A percentile compares a stretch with the other conserved stretches of the same genome.
Conservation (phyloP, 2,888 invertebrate species). For the Sminthurides aquaticus region DNA sequence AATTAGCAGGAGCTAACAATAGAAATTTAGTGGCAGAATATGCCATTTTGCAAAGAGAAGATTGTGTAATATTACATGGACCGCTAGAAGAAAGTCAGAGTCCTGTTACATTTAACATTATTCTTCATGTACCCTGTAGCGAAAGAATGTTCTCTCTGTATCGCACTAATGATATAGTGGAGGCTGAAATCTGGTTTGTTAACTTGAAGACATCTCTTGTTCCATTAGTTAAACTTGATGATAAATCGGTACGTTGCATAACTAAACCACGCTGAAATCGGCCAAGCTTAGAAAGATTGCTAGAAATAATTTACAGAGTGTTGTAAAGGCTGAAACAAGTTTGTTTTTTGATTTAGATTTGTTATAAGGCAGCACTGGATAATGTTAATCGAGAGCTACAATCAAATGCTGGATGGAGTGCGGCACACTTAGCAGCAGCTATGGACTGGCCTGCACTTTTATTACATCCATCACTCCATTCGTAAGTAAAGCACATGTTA, state of each 20-base stretch:
- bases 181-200: slow-evolving; percentile 29
- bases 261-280: neutral
- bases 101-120: slow-evolving; percentile 28
- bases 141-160: slow-evolving; percentile 35
- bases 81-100: slow-evolving; percentile 15
- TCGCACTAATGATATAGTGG: slow-evolving; percentile 21
- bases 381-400: slow-evolving; percentile 23
- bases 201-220: slow-evolving; percentile 32
- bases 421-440: slow-evolving; percentile 33
- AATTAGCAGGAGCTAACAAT: slow-evolving; percentile 3
- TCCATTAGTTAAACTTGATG: slow-evolving; percentile 24
- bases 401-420: slow-evolving; percentile 30
- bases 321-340: too few species aligned
- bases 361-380: slow-evolving; percentile 27
- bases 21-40: slow-evolving; percentile 24
- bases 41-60: slow-evolving; percentile 23
- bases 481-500: neutral
- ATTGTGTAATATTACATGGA: slow-evolving; percentile 32
- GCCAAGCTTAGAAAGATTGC: neutral
- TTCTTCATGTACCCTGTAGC: slow-evolving; percentile 31
- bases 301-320: slow-evolving; percentile 2
- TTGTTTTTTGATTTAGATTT: slow-evolving; percentile 27
- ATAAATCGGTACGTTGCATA: slow-evolving; percentile 6
- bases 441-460: slow-evolving; percentile 26
- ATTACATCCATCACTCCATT: slow-evolving; percentile 18